These are phyloP conservation scores for Cisticola juncidis DNA, from an alignment of 2,113 vertebrate genomes.

Conservation along the genomic window DNA sequence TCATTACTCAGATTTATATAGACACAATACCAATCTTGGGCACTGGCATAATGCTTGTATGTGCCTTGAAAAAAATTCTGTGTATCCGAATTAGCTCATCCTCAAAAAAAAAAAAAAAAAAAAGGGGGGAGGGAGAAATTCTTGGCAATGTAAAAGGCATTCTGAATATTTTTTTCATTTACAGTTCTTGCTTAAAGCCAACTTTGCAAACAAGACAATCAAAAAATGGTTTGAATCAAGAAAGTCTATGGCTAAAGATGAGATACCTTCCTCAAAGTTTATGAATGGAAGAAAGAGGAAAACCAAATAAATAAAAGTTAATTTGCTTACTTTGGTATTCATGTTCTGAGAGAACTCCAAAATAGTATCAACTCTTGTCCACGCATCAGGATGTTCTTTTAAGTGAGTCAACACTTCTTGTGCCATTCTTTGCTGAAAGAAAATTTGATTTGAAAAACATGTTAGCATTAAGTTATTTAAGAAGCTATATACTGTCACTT, in stretches of 20 bases:
- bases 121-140: neutral
- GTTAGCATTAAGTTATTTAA: neutral
- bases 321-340: constrained; percentile 94
- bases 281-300: constrained; percentile 75
- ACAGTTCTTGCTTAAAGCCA: constrained; percentile 61
- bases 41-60: constrained; percentile 48
- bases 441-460: neutral
- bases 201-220: constrained; percentile 48
- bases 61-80: neutral
- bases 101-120: neutral
- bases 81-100: constrained; percentile 54
- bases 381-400: constrained; percentile 97
- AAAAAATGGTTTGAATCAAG: constrained; percentile 65
- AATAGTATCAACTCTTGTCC: constrained; percentile 98
- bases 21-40: constrained; percentile 16
- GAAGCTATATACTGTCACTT: neutral
- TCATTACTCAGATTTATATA: constrained; percentile 43
- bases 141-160: constrained; percentile 27
- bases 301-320: constrained; percentile 61
- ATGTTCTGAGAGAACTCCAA: constrained; percentile 99
- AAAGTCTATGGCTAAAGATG: constrained; percentile 66
- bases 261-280: constrained; percentile 90
- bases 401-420: constrained; percentile 97
- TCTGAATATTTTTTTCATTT: constrained; percentile 32
- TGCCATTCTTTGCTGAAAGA: constrained; percentile 92